Evolutionary conservation across 2,888 invertebrate species (phyloP), one percentile per base, ranked within the genome.

Genomic region (Panzeria rudis): DNA sequence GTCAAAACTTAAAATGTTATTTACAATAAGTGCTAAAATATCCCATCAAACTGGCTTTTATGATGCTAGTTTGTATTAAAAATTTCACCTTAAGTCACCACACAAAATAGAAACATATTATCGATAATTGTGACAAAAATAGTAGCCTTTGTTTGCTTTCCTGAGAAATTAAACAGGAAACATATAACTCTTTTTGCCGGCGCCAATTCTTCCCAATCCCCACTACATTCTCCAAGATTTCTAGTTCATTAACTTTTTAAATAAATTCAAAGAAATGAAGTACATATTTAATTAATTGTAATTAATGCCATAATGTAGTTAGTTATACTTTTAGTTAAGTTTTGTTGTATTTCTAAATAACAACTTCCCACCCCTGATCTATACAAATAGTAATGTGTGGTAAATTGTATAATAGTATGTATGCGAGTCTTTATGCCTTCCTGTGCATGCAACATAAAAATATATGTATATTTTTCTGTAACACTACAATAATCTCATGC

Each of bases 371-470:
- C 23, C 62, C 35, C 62, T 41, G 62, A 41, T 59, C 59, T 11
- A 17, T 8, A 9, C 5, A 2, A 35, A 17, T 59, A 54, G 25
- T 54, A 25, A 13, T 20, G n/a, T 54, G 9, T n/a, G 29, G 35
- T 59, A 59, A 59, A 59, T 23, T 32, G 15, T 54, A 17, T 64
- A 2, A 17, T 20, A 41, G 13, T 32, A n/a, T 32, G n/a, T 35
- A 32, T 62, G 61, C 20, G 61, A 54, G 5, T 11, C 20, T 61
- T 47, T 35, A 8, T 50, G 56, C 50, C 61, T 77, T 78, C 77
- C 77, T 73, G 72, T 80, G 29, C 56, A 80, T 66, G 72, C 38
- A 66, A 73, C 50, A 59, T 73, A 56, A 80, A 73, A 68, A 68
- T 73, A 73, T 59, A 64, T 79, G 52, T 44, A 20, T 61, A 38